These are phyloP conservation scores for Neoseiulus cucumeris DNA, from an alignment of 1,140 invertebrate species.

Conservation along the genomic window DNA sequence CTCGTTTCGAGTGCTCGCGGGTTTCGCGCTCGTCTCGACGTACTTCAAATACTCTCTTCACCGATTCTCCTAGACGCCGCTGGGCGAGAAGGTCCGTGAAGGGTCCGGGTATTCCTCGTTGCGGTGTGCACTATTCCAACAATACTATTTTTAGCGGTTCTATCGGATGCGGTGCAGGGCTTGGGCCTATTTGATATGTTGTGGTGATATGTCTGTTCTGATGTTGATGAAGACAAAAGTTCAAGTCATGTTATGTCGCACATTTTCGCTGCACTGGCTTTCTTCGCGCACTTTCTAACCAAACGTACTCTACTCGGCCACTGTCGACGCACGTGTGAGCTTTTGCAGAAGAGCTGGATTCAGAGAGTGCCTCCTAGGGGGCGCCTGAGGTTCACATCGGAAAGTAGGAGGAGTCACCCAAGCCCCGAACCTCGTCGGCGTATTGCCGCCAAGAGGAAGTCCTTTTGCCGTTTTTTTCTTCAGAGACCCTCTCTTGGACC, in stretches of 20 bases:
- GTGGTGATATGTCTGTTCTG: neutral
- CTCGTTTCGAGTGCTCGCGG: neutral
- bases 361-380: conserved; percentile 9
- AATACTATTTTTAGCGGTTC: no score
- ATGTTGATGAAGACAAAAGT: neutral
- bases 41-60: neutral
- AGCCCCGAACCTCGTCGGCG: neutral
- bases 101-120: neutral
- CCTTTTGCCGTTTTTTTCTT: conserved; percentile 8
- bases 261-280: neutral
- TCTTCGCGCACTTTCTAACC: neutral
- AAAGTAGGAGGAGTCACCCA: neutral
- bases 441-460: conserved; percentile 5
- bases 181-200: neutral
- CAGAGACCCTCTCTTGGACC: conserved; percentile 1
- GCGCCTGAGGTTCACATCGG: neutral
- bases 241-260: conserved; percentile 3
- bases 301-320: neutral
- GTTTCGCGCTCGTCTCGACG: neutral
- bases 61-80: neutral
- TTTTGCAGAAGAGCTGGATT: neutral
- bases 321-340: neutral
- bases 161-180: neutral
- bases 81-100: neutral
- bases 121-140: no score